Base-by-base conservation (phyloP, 2,797 vertebrate species). In the Myotis planiceps region DNA sequence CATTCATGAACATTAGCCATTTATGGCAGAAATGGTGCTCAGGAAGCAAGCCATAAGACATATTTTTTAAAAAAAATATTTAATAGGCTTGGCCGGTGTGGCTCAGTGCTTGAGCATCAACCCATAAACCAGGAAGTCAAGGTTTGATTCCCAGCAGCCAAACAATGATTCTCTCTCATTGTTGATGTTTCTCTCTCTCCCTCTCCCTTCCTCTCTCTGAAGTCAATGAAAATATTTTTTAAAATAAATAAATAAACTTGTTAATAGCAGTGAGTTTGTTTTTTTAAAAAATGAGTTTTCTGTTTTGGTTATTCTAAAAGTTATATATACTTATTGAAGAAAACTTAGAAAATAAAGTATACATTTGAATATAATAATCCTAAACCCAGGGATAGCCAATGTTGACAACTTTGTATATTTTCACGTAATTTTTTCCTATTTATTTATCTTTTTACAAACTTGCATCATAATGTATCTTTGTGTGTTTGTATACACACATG, bases 291-390 rank as follows among this genome's bases (percentile, higher is more conserved):
- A 69, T 25, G 55, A 34, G 71, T 69, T 88, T 0, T 51, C 47
- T 66, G 27, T 16, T 7, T 29, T n/a, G 60, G 13, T 84, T 74
- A 21, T 65, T 80, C 47, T 90, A 34, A 58, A 95, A 92, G 9
- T 92, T 78, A 47, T 74, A 32, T 37, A 58, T 80, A n/a, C 39
- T 65, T 92, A 42, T 60, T 83, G 27, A 81, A 86, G 49, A 92
- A 92, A 95, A 80, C 19, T 79, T 90, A 86, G 51, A 32, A 83
- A 86, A 71, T 84, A n/a, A 95, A 87, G 27, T 69, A 21, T 69
- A 68, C 49, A 37, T 95, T 80, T 83, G 21, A 87, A 74, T 16
- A 75, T 89, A 93, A 87, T 76, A 51, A 71, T 95, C 49, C 72
- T 75, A 65, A 75, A 80, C 19, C 72, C 23, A 89, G 60, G 80